Conservation (phyloP, 2,797 vertebrate species). For the Ataeniobius toweri region DNA sequence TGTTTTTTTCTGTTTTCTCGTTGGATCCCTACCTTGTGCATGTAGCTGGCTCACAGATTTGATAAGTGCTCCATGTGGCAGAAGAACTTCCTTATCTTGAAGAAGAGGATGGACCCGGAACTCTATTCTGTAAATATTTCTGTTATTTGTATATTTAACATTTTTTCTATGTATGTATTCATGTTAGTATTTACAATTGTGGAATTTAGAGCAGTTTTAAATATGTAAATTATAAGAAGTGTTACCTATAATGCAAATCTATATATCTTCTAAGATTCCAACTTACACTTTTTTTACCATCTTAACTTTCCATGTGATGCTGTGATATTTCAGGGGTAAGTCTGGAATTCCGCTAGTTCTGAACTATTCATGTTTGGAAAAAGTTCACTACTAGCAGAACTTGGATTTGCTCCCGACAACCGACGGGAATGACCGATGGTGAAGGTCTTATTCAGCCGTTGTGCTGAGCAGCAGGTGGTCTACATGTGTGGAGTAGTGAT, state of each 20-base stretch:
- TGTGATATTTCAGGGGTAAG: slow-evolving; percentile 71
- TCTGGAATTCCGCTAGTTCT: slow-evolving; percentile 88
- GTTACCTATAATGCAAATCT: not conserved
- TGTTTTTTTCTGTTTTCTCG: slow-evolving; percentile 42
- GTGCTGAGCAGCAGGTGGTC: slow-evolving; percentile 22
- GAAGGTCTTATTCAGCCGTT: not conserved
- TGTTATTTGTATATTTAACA: not conserved
- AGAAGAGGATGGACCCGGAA: slow-evolving; percentile 38
- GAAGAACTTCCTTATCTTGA: slow-evolving; percentile 38
- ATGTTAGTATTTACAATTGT: not conserved
- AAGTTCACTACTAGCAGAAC: slow-evolving; percentile 89
- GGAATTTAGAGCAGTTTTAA: not conserved
- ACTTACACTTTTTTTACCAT: not conserved
- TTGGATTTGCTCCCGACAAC: slow-evolving; percentile 78
- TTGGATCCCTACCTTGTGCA: slow-evolving; percentile 13
- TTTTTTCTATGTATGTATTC: slow-evolving; percentile 3
- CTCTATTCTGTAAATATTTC: slow-evolving; percentile 36
- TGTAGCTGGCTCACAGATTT: slow-evolving; percentile 23
- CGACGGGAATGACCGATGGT: slow-evolving; percentile 37
- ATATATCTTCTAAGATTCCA: not conserved
- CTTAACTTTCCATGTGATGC: slow-evolving; percentile 25
- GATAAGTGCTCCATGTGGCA: slow-evolving; percentile 14
- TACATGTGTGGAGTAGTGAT: not conserved
- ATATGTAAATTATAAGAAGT: not conserved
- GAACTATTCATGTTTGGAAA: slow-evolving; percentile 79